These are phyloP conservation scores for Cepaea nemoralis DNA, from an alignment of 1,140 invertebrate species.

Conservation along the genomic window DNA sequence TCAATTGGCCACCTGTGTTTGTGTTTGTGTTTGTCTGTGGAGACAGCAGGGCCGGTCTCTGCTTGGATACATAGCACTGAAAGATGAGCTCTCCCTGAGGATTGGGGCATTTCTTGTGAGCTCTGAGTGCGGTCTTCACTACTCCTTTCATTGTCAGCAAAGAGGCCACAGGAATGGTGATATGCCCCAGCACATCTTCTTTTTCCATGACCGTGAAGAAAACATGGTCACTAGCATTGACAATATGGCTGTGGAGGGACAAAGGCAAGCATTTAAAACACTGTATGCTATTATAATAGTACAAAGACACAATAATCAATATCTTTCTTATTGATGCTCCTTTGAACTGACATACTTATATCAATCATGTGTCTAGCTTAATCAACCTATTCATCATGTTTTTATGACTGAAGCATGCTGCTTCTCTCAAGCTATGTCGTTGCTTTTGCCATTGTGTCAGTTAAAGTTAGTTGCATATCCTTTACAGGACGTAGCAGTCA, in stretches of 20 bases:
- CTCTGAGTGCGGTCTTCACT: conserved; percentile 54
- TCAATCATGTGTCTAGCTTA: no score
- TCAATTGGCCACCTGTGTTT: conserved; percentile 38
- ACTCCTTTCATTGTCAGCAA: conserved; percentile 55
- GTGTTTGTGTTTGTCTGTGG: conserved; percentile 28
- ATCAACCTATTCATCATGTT: no score
- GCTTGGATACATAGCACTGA: conserved; percentile 66
- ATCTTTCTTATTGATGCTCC: no score
- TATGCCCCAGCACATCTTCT: conserved; percentile 67
- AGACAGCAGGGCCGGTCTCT: conserved; percentile 41
- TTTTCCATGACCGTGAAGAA: conserved; percentile 69
- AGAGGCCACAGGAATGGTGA: conserved; percentile 61
- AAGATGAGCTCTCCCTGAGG: conserved; percentile 66
- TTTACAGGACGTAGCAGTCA: no score
- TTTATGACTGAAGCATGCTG: no score
- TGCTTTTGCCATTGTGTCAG: no score
- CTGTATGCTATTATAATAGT: no score
- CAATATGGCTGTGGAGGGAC: conserved; percentile 56
- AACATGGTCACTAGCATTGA: conserved; percentile 57
- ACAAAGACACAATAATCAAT: no score
- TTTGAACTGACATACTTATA: no score
- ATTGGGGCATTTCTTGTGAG: conserved; percentile 66
- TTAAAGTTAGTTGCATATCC: no score
- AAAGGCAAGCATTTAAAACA: neutral
- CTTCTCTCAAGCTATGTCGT: no score